Evolutionary conservation across 2,797 vertebrate genomes (phyloP).

Genomic region (Siniperca scherzeri): DNA sequence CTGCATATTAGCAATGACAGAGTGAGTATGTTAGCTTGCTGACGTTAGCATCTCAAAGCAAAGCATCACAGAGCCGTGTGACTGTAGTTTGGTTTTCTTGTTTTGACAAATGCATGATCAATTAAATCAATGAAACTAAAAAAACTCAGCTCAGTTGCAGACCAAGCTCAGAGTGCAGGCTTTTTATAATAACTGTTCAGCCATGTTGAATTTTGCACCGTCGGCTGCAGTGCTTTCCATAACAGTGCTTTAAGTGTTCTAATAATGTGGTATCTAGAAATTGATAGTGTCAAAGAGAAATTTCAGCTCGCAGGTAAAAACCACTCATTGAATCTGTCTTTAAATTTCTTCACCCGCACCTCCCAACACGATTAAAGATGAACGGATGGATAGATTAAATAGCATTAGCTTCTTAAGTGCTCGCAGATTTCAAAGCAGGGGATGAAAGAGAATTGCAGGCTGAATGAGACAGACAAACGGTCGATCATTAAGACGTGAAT

Average conservation of each 20-base stretch:
- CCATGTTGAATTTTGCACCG: background rate
- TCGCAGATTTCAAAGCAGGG: conserved; percentile 7
- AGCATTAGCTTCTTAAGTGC: conserved; percentile 1
- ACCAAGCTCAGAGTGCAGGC: background rate
- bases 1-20: background rate
- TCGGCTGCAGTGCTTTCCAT: background rate
- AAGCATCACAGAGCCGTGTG: too few relatives aligned
- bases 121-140: background rate
- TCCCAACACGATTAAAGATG: background rate
- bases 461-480: conserved; percentile 38
- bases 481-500: conserved; percentile 65
- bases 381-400: conserved; percentile 9
- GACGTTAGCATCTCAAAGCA: background rate
- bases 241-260: background rate
- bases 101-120: background rate
- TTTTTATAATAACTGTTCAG: background rate
- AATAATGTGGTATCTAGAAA: conserved; percentile 23
- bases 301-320: background rate
- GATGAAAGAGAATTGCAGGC: conserved; percentile 24
- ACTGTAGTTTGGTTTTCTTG: background rate
- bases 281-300: background rate
- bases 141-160: background rate
- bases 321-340: conserved; percentile 2
- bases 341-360: background rate
- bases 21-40: background rate